A percentile compares a stretch with the other conserved stretches of the same genome.
Evolutionary conservation across 2,888 invertebrate genomes (phyloP).

Genomic region (Stomorhina lunata): DNA sequence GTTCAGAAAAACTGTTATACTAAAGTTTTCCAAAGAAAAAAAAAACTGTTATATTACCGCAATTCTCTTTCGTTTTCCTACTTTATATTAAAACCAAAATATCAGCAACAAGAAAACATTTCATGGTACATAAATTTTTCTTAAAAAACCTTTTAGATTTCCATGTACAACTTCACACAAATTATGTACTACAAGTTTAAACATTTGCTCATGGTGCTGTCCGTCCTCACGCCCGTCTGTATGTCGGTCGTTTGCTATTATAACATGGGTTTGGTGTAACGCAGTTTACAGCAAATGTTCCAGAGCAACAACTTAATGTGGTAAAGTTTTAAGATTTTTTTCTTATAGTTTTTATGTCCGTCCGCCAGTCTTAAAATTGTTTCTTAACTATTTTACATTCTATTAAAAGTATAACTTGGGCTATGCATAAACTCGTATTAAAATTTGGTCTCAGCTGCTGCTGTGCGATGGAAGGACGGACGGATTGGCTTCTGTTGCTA

Average conservation of each 20-base stretch:
- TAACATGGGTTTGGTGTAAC: background rate
- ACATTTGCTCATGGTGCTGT: slow-evolving; percentile 10
- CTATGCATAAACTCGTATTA: slow-evolving; percentile 33
- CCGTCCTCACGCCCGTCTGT: too few species aligned
- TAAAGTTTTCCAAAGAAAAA: too few species aligned
- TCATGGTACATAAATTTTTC: slow-evolving; percentile 44
- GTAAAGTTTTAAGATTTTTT: slow-evolving; percentile 7
- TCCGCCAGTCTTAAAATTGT: slow-evolving; percentile 4
- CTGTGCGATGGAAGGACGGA: too few species aligned
- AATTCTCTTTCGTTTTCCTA: too few species aligned
- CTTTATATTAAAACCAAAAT: too few species aligned
- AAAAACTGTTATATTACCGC: too few species aligned
- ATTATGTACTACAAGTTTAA: too few species aligned
- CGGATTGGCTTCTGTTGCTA: background rate
- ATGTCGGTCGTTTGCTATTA: background rate
- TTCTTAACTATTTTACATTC: slow-evolving; percentile 47
- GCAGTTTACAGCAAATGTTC: slow-evolving; percentile 3
- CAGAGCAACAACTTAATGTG: background rate
- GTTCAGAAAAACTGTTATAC: too few species aligned
- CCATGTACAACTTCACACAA: slow-evolving; percentile 3
- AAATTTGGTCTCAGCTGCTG: slow-evolving; percentile 26
- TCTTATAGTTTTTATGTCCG: background rate
- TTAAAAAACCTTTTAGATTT: slow-evolving; percentile 34
- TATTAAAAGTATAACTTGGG: slow-evolving; percentile 48
- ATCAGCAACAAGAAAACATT: slow-evolving; percentile 13